Base-by-base conservation (phyloP, 2,888 invertebrate species). In the Leptopterna dolabrata region DNA sequence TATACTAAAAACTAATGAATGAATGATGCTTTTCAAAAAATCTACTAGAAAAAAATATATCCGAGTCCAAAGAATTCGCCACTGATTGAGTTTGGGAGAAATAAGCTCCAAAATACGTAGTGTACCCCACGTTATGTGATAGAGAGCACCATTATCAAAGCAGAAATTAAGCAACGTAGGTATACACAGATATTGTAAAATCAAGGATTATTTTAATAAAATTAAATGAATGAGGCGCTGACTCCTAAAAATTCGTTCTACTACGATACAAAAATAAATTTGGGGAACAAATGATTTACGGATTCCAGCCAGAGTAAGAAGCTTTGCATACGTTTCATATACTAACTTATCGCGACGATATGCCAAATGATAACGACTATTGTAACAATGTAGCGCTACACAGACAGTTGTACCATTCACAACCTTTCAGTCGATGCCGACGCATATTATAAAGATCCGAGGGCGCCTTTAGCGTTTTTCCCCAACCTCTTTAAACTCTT, bases 241-340 rank as follows among this genome's bases (percentile, higher is more conserved):
- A 24, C 24, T 24, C 36, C n/a, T 73, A 11, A 16, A n/a, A 36
- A 73, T 73, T 41, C 41, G 73, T 73, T 73, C 36, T 41, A n/a
- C 43, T 41, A 78, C 45, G 45, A 78, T 78, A 78, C 78, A 78
- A 78, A 78, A 78, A 78, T 78, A 78, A 78, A 78, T 78, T 45
- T 45, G 78, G 41, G 78, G 14, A 78, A 24, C 19, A 45, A 78
- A 78, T 73, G 7, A 41, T 41, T 71, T 29, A 16, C 30, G 36
- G 36, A 36, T 36, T 41, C 36, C 30, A 24, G 45, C 14, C 45
- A 78, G 41, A 24, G 55, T 11, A n/a, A 41, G 41, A 78, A 78
- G 19, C 19, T 36, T 63, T 63, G 24, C 63, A 24, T n/a, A 51
- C 51, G 51, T 63, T 63, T 24, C 63, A 27, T 63, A 63, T 13